Evolutionary conservation across 2,113 vertebrate genomes (phyloP).

Genomic region (Hydropotes inermis): DNA sequence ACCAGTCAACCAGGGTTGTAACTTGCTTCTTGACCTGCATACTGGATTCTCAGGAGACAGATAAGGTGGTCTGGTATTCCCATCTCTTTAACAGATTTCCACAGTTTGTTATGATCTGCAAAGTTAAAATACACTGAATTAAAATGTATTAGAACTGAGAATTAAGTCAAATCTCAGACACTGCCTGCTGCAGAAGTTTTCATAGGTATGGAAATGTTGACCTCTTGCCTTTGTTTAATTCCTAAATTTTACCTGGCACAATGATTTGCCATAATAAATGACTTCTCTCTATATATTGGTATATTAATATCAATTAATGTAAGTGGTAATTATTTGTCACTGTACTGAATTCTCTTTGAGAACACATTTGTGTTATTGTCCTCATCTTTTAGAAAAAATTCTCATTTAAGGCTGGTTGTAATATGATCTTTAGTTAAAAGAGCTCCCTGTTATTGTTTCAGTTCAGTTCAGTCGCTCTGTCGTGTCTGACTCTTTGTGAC

Average conservation of each 20-base stretch:
- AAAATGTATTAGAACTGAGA: not conserved
- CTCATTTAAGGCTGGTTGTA: not conserved
- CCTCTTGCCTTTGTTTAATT: constrained; percentile 12
- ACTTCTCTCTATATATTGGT: not conserved
- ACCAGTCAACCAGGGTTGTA: not conserved
- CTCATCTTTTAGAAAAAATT: not conserved
- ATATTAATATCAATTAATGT: not conserved
- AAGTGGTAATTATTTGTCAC: not conserved
- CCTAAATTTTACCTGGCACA: not conserved
- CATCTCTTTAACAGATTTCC: not conserved
- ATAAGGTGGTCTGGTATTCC: not conserved
- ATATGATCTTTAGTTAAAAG: not conserved
- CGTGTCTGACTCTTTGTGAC: too few species aligned
- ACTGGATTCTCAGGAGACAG: not conserved
- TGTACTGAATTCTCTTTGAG: not conserved
- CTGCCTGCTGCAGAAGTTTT: not conserved
- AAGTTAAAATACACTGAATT: not conserved
- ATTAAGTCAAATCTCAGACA: not conserved
- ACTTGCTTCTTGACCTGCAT: not conserved
- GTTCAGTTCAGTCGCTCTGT: too few species aligned
- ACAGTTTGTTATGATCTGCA: not conserved
- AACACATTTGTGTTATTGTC: not conserved
- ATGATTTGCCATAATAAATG: not conserved
- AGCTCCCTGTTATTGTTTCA: not conserved
- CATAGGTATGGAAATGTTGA: not conserved